phyloP scores from a whole-genome alignment of 2,888 invertebrate genomes.

The Argyresthia albistria region DNA sequence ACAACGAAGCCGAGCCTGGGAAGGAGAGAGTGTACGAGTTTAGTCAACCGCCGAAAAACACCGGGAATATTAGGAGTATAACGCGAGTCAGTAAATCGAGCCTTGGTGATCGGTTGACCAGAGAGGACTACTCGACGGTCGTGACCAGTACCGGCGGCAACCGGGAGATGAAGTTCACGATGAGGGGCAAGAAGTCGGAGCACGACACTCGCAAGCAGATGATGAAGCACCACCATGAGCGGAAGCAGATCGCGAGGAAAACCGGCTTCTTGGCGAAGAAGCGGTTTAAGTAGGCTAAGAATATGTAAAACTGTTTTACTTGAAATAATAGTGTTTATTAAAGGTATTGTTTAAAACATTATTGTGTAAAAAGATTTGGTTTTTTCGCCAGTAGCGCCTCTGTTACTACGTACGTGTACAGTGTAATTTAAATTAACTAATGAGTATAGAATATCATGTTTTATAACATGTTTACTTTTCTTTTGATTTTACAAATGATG shows the following conservation, averaged over 20 bases:
- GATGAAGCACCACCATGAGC: conserved; percentile 78
- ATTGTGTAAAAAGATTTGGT: background rate
- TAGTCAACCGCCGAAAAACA: conserved; percentile 64
- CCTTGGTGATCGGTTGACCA: conserved; percentile 80
- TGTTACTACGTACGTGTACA: no score
- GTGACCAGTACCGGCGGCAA: conserved; percentile 77
- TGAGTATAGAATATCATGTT: no score
- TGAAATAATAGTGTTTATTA: background rate
- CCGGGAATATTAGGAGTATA: conserved; percentile 53
- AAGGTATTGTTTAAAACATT: background rate
- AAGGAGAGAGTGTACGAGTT: conserved; percentile 34
- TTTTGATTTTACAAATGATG: no score
- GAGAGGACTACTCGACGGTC: conserved; percentile 65
- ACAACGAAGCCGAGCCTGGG: conserved; percentile 24
- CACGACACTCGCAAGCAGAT: conserved; percentile 71
- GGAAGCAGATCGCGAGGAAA: conserved; percentile 73
- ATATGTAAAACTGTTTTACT: no score
- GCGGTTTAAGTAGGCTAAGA: background rate
- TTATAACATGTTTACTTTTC: no score
- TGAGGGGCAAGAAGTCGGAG: conserved; percentile 69
- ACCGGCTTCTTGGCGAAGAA: conserved; percentile 52
- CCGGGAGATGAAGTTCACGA: conserved; percentile 84
- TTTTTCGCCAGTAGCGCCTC: background rate
- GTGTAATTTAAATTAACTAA: no score
- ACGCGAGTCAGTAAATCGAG: conserved; percentile 73